phyloP scores from a whole-genome alignment of 1,140 invertebrate species.

The Danaus plexippus region DNA sequence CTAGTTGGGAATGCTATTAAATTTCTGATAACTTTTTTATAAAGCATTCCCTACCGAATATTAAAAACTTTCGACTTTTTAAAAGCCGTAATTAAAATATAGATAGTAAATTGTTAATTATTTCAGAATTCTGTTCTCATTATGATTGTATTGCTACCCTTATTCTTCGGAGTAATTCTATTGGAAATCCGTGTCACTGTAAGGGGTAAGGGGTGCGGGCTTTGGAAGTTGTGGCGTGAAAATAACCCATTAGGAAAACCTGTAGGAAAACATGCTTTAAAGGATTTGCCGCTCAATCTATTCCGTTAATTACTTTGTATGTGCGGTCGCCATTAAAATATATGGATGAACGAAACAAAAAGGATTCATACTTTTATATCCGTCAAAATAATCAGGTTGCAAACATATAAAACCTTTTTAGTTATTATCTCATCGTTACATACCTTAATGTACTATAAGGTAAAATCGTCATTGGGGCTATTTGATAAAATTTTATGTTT shows the following conservation, averaged over 20 bases:
- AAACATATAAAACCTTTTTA: too few relatives aligned
- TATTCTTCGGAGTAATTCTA: conserved; percentile 39
- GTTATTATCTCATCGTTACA: too few relatives aligned
- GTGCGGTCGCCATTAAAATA: conserved; percentile 2
- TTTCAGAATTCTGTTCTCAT: conserved; percentile 8
- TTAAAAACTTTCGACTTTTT: not conserved
- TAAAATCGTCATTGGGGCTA: not conserved
- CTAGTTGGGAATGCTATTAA: conserved; percentile 58
- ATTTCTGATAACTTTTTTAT: conserved; percentile 48
- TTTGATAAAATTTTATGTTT: conserved; percentile 66
- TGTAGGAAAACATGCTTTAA: conserved; percentile 43
- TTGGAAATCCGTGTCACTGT: conserved; percentile 48
- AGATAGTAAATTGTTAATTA: too few relatives aligned
- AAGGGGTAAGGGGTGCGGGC: conserved; percentile 30
- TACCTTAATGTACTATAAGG: too few relatives aligned
- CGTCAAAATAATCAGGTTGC: too few relatives aligned
- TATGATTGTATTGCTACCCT: conserved; percentile 12
- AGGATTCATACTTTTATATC: too few relatives aligned
- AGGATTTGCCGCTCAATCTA: conserved; percentile 41
- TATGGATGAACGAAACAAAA: not conserved
- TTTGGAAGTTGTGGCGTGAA: conserved; percentile 32
- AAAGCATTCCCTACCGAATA: conserved; percentile 27
- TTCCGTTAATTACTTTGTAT: conserved; percentile 27
- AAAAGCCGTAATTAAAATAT: not conserved
- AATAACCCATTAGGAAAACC: conserved; percentile 51